A percentile compares a stretch with the other conserved stretches of the same genome.
phyloP scores from a whole-genome alignment of 2,888 invertebrate genomes.

The Uropetala carovei region DNA sequence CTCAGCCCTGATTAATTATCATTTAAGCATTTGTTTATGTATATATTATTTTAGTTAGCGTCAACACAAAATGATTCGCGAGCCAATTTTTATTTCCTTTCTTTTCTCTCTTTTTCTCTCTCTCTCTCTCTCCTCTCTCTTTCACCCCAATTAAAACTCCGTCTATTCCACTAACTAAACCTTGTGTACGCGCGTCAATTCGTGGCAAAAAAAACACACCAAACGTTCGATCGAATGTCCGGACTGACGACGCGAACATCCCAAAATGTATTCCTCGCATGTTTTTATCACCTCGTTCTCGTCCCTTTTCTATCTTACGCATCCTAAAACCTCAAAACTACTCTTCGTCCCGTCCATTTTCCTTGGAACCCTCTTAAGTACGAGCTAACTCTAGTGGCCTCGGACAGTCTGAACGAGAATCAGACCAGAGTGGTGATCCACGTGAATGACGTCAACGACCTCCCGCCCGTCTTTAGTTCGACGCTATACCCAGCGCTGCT shows the following conservation, averaged over 20 bases:
- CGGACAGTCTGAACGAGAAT: constrained; percentile 93
- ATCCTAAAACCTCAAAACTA: not conserved
- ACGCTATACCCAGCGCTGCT: constrained; percentile 84
- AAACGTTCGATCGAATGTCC: constrained; percentile 27
- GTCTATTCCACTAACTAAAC: not conserved
- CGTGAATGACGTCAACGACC: constrained; percentile 92
- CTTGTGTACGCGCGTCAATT: not conserved
- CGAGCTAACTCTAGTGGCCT: constrained; percentile 91
- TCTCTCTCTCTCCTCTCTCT: constrained; percentile 5
- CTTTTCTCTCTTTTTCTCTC: constrained; percentile 71
- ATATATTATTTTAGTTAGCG: constrained; percentile 23
- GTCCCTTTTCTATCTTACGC: not conserved
- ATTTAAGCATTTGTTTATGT: not conserved
- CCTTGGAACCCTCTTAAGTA: constrained; percentile 80
- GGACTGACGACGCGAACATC: constrained; percentile 12
- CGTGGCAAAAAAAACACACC: constrained; percentile 8
- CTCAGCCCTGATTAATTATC: not conserved
- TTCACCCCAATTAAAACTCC: constrained; percentile 8
- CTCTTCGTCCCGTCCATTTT: not conserved
- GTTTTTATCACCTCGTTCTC: not conserved
- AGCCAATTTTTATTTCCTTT: constrained; percentile 73
- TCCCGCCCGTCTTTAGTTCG: constrained; percentile 88
- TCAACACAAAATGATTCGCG: constrained; percentile 71
- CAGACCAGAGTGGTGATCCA: constrained; percentile 88
- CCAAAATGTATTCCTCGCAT: constrained; percentile 32